A percentile compares a stretch with the other conserved stretches of the same genome.
These are phyloP conservation scores for Mareca penelope DNA, from an alignment of 2,797 vertebrate species.

Conservation along the genomic window DNA sequence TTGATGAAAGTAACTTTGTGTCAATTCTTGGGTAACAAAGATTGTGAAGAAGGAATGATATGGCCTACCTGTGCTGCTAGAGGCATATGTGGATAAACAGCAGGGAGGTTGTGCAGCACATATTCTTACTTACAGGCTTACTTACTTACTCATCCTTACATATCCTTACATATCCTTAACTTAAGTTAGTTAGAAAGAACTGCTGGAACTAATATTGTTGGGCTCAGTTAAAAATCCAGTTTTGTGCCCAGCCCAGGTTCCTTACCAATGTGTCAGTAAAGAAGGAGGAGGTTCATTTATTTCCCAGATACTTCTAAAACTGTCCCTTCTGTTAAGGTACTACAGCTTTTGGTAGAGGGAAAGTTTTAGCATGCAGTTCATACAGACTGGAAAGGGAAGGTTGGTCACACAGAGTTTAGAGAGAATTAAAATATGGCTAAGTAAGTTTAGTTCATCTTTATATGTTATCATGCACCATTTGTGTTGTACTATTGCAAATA, in stretches of 20 bases:
- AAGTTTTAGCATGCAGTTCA: not conserved
- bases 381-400: not conserved
- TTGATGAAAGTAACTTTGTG: not conserved
- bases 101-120: not conserved
- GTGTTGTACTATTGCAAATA: not conserved
- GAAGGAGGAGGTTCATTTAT: not conserved
- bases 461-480: not conserved
- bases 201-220: not conserved
- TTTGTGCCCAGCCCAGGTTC: not conserved
- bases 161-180: no score
- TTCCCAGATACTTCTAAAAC: not conserved
- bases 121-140: not conserved
- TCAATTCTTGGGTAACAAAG: not conserved
- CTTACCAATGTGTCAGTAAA: not conserved
- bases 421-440: not conserved
- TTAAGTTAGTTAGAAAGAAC: not conserved
- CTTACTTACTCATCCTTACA: no score
- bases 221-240: not conserved
- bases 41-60: not conserved
- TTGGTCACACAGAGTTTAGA: not conserved
- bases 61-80: fast-evolving
- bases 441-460: not conserved
- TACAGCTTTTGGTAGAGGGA: not conserved
- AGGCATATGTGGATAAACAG: not conserved
- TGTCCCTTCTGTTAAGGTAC: not conserved